These are phyloP conservation scores for Cyanistes caeruleus DNA, from an alignment of 2,113 vertebrate genomes.

Conservation along the genomic window DNA sequence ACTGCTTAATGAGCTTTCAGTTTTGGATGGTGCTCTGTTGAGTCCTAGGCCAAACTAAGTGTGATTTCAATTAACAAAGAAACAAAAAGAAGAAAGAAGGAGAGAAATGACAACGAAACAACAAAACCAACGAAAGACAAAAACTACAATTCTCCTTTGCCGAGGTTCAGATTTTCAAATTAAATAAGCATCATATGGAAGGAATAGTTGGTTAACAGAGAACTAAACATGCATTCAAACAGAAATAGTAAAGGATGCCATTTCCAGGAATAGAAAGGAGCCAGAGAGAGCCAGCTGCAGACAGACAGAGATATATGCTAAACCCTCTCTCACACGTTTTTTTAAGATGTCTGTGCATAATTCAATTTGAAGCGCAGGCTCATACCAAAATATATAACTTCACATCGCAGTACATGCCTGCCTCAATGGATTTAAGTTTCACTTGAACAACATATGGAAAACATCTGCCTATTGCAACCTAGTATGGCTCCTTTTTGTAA, in stretches of 20 bases:
- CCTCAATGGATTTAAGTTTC: conserved; percentile 49
- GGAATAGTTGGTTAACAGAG: not conserved
- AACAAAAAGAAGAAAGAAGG: too few relatives aligned
- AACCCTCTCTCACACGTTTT: conserved; percentile 41
- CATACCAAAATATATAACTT: conserved; percentile 53
- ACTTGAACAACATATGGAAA: conserved; percentile 74
- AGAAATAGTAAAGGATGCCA: conserved; percentile 41
- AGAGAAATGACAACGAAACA: not conserved
- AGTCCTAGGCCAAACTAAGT: not conserved
- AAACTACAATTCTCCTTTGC: not conserved
- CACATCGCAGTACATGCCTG: conserved; percentile 15
- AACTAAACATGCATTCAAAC: conserved; percentile 13
- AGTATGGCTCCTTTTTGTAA: conserved; percentile 25
- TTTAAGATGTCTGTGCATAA: conserved; percentile 54
- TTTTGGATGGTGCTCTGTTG: not conserved
- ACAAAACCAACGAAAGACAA: not conserved
- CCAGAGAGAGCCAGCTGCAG: conserved; percentile 24
- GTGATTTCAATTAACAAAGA: not conserved
- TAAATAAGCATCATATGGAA: conserved; percentile 35
- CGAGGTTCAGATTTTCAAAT: not conserved
- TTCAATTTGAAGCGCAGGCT: conserved; percentile 64
- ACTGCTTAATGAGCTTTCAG: not conserved
- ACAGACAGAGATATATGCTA: conserved; percentile 27
- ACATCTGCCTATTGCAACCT: conserved; percentile 68
- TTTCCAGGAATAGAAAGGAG: conserved; percentile 28